Base-by-base conservation (phyloP, 2,888 invertebrate species). In the Liodrosophila aerea region DNA sequence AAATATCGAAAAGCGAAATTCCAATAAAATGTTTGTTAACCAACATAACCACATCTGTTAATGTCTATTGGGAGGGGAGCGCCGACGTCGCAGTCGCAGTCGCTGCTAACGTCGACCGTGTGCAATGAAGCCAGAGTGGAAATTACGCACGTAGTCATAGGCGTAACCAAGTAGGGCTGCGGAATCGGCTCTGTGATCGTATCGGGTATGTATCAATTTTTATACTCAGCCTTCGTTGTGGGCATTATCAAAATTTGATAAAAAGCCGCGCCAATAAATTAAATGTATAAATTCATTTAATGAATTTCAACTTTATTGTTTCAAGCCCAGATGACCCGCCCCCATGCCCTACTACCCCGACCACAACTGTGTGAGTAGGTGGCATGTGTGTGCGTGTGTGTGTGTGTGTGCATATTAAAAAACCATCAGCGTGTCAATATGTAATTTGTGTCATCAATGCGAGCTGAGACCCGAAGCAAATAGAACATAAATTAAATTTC, bases 371-470 rank as follows among this genome's bases (percentile, higher is more conserved):
- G 22, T 22, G 11, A 40, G 58, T 57, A n/a, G 31, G 49, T 58
- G 15, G 22, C 5, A 5, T 43, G 41, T 52, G 31, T 34, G 34
- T 49, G 43, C 47, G 44, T 49, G 53, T 46, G 39, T 29, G 54
- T 53, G 34, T 47, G 41, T 73, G 53, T 82, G 83, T 66, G 77
- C 81, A 81, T 85, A 85, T 85, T 85, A 87, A 85, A 85, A 85
- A 85, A 81, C 87, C 87, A 87, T 87, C 85, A 85, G 87, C 84
- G 76, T 74, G 85, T 73, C 83, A 85, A 87, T 87, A 81, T 86
- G 86, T 87, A 86, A 83, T 84, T 87, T 86, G 87, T 86, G 82
- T 76, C 80, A 58, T 73, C 86, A 61, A 22, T 22, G 15, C 18
- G 37, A 39, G 18, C 39, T 2, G 37, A 15, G 39, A 22, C 22